phyloP scores from a whole-genome alignment of 2,113 vertebrate species.

The Myocastor coypus region DNA sequence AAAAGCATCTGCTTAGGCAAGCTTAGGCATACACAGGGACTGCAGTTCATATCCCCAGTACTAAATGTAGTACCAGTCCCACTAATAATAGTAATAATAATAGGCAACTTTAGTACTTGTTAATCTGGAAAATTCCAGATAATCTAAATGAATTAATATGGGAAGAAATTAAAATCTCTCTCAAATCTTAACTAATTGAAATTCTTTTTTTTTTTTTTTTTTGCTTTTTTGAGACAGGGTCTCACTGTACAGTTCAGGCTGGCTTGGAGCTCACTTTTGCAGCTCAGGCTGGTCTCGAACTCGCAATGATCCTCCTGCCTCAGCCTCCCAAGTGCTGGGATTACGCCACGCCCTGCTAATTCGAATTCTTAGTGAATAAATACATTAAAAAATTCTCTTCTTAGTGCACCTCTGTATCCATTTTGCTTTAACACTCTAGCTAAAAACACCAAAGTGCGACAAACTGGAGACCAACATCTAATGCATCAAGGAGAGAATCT shows the following conservation, averaged over 20 bases:
- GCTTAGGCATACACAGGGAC: too few relatives aligned
- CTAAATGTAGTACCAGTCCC: too few relatives aligned
- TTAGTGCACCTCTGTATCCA: neutral
- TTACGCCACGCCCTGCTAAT: too few relatives aligned
- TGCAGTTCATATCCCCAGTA: too few relatives aligned
- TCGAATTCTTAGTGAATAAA: conserved; percentile 37
- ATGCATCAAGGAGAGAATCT: neutral
- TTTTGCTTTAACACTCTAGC: neutral
- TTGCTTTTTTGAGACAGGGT: too few relatives aligned
- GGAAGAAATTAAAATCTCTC: neutral
- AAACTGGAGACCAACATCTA: neutral
- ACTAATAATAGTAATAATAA: neutral
- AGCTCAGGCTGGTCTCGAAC: too few relatives aligned
- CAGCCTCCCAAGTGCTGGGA: too few relatives aligned
- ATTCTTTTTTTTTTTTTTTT: too few relatives aligned
- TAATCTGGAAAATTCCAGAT: neutral
- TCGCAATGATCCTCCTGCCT: too few relatives aligned
- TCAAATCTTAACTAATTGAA: neutral
- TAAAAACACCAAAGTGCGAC: neutral
- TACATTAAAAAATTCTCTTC: neutral
- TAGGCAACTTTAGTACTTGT: neutral
- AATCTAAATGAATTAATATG: neutral
- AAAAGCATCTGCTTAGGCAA: too few relatives aligned
- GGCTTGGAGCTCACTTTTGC: too few relatives aligned
- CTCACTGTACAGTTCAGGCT: too few relatives aligned